A percentile compares a stretch with the other conserved stretches of the same genome.
Conservation (phyloP, 2,113 vertebrate genomes). For the Sinocyclocheilus maitianheensis region DNA sequence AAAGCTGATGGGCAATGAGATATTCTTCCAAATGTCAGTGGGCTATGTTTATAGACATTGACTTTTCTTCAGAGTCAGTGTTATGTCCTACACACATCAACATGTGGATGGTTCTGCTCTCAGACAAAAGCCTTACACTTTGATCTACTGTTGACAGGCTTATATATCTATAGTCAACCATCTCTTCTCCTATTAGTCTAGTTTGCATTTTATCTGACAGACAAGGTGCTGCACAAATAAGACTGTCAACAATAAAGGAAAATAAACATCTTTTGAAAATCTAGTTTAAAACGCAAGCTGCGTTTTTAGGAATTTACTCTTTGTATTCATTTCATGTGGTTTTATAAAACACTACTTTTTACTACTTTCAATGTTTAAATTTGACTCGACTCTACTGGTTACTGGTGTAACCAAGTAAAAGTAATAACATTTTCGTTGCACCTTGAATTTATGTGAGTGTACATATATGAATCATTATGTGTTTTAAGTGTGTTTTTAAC, state of each 20-base stretch:
- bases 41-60: too few relatives aligned
- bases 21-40: background rate
- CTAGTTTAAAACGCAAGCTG: background rate
- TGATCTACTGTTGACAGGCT: slow-evolving; percentile 20
- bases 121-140: background rate
- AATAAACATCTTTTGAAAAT: background rate
- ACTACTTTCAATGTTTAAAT: too few relatives aligned
- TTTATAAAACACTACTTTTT: too few relatives aligned
- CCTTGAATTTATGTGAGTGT: background rate
- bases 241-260: background rate
- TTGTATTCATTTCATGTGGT: background rate
- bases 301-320: background rate
- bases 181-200: background rate
- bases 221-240: background rate
- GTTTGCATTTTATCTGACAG: background rate
- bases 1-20: background rate
- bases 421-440: background rate
- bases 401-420: background rate
- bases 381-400: too few relatives aligned
- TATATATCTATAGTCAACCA: background rate
- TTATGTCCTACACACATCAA: background rate
- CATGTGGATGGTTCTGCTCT: background rate
- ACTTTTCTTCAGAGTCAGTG: background rate
- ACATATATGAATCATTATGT: background rate
- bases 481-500: background rate